phyloP scores from a whole-genome alignment of 2,888 invertebrate species.

The Tethea ocularis region DNA sequence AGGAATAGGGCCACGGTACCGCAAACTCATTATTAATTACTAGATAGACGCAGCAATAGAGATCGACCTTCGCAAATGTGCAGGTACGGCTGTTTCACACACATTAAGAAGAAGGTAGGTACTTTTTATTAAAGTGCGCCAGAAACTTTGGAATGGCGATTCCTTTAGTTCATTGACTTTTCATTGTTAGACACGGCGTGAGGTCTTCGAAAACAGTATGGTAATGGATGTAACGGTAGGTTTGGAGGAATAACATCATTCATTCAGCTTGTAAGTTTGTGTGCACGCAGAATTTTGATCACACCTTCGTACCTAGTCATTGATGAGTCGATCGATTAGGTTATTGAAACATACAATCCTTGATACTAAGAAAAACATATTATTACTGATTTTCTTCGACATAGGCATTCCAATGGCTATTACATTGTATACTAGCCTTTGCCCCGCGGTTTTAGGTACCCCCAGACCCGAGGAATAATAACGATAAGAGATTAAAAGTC shows the following conservation, averaged over 20 bases:
- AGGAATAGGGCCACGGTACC: slow-evolving; percentile 30
- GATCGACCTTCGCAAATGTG: slow-evolving; percentile 55
- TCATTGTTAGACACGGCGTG: neutral
- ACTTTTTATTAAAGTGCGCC: slow-evolving; percentile 9
- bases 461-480: no score
- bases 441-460: no score
- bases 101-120: slow-evolving; percentile 12
- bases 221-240: neutral
- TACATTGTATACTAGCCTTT: no score
- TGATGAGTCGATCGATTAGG: no score
- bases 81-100: slow-evolving; percentile 39
- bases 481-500: no score
- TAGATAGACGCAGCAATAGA: slow-evolving; percentile 62
- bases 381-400: no score
- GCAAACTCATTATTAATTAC: slow-evolving; percentile 65
- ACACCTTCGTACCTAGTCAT: no score
- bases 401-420: no score
- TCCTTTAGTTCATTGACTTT: neutral
- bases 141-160: neutral
- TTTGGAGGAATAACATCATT: neutral
- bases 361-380: no score
- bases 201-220: neutral
- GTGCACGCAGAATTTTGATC: no score
- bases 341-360: no score
- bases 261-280: neutral